These are phyloP conservation scores for Brachyalestes nurse DNA, from an alignment of 2,797 vertebrate genomes.

Conservation along the genomic window DNA sequence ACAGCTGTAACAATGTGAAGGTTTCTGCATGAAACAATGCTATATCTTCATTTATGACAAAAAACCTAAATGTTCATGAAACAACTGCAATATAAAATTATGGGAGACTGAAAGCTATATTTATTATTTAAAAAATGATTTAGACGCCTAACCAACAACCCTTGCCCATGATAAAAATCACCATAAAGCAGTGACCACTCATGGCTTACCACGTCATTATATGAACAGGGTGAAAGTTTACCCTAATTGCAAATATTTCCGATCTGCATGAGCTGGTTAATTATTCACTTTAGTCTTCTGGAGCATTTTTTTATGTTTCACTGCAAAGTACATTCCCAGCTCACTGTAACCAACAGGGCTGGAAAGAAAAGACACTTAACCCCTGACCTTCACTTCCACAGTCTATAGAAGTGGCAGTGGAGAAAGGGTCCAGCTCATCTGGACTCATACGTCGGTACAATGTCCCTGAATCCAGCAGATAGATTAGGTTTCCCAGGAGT, in stretches of 20 bases:
- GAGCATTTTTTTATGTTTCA: not conserved
- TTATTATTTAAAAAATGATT: too few relatives aligned
- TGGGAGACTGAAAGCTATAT: too few relatives aligned
- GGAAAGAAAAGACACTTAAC: conserved; percentile 39
- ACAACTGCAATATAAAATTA: too few relatives aligned
- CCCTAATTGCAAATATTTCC: not conserved
- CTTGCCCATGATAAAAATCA: too few relatives aligned
- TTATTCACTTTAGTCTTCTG: not conserved
- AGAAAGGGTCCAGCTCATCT: conserved; percentile 58
- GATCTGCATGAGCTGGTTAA: not conserved
- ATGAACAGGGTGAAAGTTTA: not conserved
- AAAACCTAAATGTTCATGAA: too few relatives aligned
- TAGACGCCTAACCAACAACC: too few relatives aligned
- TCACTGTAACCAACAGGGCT: conserved; percentile 1
- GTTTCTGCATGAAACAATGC: too few relatives aligned
- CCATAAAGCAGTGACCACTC: too few relatives aligned
- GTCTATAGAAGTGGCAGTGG: conserved; percentile 46
- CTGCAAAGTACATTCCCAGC: conserved; percentile 15
- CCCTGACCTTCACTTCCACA: conserved; percentile 48
- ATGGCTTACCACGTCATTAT: too few relatives aligned
- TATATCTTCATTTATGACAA: too few relatives aligned
- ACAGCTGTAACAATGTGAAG: too few relatives aligned
- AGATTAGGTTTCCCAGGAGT: conserved; percentile 68
- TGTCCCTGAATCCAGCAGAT: conserved; percentile 66
- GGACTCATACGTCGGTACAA: conserved; percentile 64